Conservation (phyloP, 2,797 vertebrate genomes). For the Mionectes olivaceus region DNA sequence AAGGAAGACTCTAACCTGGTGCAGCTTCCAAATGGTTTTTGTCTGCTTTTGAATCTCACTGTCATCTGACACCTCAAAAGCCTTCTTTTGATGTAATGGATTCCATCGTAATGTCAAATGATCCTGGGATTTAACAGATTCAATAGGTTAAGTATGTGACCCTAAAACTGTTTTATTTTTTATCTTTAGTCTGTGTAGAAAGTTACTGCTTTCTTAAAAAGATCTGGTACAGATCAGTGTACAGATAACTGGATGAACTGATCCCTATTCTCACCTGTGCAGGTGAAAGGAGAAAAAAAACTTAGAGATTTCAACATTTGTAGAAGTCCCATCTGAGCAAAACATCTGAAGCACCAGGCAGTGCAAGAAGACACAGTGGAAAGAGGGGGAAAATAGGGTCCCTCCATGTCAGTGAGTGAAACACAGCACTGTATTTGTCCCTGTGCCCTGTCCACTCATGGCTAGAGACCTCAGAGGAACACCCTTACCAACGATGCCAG, state of each 20-base stretch:
- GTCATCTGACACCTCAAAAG: slow-evolving; percentile 15
- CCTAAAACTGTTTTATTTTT: neutral
- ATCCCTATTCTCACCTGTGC: neutral
- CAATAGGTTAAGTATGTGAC: neutral
- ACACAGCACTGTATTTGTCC: neutral
- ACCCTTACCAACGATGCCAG: neutral
- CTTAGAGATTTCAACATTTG: neutral
- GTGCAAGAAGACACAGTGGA: neutral
- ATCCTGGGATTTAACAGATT: neutral
- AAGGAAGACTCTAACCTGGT: neutral
- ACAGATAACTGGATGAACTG: neutral
- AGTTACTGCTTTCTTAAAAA: neutral
- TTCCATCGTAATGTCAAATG: slow-evolving; percentile 3
- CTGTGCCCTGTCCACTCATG: neutral
- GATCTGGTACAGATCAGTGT: neutral
- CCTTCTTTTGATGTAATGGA: slow-evolving; percentile 5
- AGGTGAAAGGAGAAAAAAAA: neutral
- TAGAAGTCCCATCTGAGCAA: neutral
- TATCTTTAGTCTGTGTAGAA: neutral
- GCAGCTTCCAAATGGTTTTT: neutral
- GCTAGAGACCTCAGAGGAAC: neutral
- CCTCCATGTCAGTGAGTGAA: neutral
- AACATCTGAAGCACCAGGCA: neutral
- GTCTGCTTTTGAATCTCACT: neutral
- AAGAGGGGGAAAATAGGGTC: neutral